Percentiles rank a stretch among this genome's conserved stretches.
Conservation (phyloP, 2,888 invertebrate species). For the Oscheius onirici region DNA sequence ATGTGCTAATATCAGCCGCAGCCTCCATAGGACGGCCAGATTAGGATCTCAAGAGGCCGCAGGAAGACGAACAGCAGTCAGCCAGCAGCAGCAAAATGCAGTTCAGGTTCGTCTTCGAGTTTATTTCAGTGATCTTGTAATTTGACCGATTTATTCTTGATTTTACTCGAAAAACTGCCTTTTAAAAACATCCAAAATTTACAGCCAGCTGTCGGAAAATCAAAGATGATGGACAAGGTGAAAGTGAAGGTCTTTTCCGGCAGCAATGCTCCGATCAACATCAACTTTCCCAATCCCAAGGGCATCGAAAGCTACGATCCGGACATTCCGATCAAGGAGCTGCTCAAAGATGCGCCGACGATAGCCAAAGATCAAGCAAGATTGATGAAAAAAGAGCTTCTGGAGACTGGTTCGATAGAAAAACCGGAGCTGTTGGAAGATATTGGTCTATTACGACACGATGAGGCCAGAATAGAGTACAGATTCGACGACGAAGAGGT, state of each 20-base stretch:
- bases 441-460: constrained; percentile 51
- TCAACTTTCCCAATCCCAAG: constrained; percentile 62
- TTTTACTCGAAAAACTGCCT: no score
- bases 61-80: no score
- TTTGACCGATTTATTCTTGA: no score
- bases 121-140: not conserved
- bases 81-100: not conserved
- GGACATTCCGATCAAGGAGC: constrained; percentile 54
- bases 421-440: constrained; percentile 51
- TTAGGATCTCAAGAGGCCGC: not conserved
- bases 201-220: constrained; percentile 30
- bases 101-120: not conserved
- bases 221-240: constrained; percentile 40
- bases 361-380: constrained; percentile 53
- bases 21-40: not conserved
- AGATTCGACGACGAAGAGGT: constrained; percentile 62
- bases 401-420: constrained; percentile 42
- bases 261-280: constrained; percentile 57
- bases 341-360: constrained; percentile 52
- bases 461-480: constrained; percentile 63
- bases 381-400: constrained; percentile 46
- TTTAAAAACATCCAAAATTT: not conserved
- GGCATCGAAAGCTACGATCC: constrained; percentile 59
- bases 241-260: constrained; percentile 45
- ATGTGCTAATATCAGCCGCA: not conserved